Conservation (phyloP, 2,888 invertebrate species). For the Ochlodes sylvanus region DNA sequence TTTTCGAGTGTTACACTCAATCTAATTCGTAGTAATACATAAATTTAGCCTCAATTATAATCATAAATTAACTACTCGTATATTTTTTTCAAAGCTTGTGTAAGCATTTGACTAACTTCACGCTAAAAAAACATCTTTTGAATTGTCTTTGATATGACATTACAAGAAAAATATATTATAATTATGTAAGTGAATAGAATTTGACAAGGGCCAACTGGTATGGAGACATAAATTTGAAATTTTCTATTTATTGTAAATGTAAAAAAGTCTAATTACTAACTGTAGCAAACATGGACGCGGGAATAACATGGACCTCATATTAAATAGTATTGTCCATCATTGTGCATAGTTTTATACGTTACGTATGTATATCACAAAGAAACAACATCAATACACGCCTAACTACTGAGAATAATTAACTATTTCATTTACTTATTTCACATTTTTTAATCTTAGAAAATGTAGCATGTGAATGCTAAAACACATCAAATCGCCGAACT, state of each 20-base stretch:
- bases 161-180: too few species aligned
- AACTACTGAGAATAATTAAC: constrained; percentile 39
- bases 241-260: constrained; percentile 56
- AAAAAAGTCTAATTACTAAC: constrained; percentile 68
- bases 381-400: constrained; percentile 49
- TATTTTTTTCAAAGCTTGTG: neutral
- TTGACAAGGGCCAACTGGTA: neutral
- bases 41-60: constrained; percentile 7
- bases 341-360: constrained; percentile 71
- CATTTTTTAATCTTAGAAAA: constrained; percentile 41
- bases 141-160: too few species aligned
- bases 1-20: constrained; percentile 25
- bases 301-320: constrained; percentile 79
- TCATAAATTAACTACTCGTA: neutral
- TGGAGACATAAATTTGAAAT: constrained; percentile 55
- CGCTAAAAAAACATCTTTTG: too few species aligned
- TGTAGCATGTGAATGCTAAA: constrained; percentile 63
- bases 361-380: constrained; percentile 77
- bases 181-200: too few species aligned
- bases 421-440: constrained; percentile 35
- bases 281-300: constrained; percentile 73
- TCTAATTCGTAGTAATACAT: neutral
- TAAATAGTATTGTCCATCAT: constrained; percentile 80
- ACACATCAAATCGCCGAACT: constrained; percentile 51
- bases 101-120: neutral